Conservation (phyloP, 2,888 invertebrate species). For the Dasypolia templi region DNA sequence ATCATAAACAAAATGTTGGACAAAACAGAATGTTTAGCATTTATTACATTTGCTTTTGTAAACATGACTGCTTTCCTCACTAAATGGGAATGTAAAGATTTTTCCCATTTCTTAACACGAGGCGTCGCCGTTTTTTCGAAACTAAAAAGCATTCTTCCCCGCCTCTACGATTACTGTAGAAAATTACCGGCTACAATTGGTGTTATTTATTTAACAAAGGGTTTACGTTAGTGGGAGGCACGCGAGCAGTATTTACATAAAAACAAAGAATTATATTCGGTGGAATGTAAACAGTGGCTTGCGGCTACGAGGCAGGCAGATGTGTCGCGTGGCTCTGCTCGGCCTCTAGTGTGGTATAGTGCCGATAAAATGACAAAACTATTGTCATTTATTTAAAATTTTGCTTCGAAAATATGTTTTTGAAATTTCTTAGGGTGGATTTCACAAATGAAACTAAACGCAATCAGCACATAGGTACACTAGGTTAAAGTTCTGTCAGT, state of each 20-base stretch:
- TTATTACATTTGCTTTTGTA: constrained; percentile 57
- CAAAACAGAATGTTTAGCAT: constrained; percentile 39
- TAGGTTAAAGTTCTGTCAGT: too few species aligned
- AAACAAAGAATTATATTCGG: constrained; percentile 78
- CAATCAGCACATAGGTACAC: too few species aligned
- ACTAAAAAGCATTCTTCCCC: constrained; percentile 55
- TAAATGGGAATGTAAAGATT: constrained; percentile 55
- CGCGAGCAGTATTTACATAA: constrained; percentile 73
- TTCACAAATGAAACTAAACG: too few species aligned
- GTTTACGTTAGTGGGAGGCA: constrained; percentile 65
- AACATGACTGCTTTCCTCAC: constrained; percentile 48
- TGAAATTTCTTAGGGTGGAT: neutral
- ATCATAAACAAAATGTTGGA: constrained; percentile 43
- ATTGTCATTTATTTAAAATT: neutral
- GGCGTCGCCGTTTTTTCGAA: constrained; percentile 42
- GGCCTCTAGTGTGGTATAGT: constrained; percentile 54
- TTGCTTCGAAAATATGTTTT: neutral
- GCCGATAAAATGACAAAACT: constrained; percentile 52
- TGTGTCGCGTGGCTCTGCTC: constrained; percentile 71
- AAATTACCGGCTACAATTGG: constrained; percentile 63
- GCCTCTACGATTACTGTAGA: constrained; percentile 52
- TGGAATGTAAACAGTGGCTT: constrained; percentile 72
- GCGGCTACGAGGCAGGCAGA: constrained; percentile 70
- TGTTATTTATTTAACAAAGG: constrained; percentile 66
- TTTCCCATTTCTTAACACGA: constrained; percentile 35